Percentiles rank a stretch among this genome's conserved stretches.
phyloP scores from a whole-genome alignment of 1,140 invertebrate species.

The Saccostrea glomerata region DNA sequence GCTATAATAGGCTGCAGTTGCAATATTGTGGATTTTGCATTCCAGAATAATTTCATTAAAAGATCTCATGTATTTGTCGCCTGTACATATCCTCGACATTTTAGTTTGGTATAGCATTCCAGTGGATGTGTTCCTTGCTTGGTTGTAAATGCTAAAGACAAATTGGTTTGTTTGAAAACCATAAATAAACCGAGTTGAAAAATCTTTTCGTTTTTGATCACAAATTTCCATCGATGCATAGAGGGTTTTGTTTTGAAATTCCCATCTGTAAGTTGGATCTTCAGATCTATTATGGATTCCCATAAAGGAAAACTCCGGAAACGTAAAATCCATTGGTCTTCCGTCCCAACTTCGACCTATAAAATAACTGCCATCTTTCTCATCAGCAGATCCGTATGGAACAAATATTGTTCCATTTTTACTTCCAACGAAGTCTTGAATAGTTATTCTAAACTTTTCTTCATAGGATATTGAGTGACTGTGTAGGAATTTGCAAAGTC shows the following conservation, averaged over 20 bases:
- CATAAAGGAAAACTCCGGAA: constrained; percentile 35
- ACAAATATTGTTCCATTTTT: not conserved
- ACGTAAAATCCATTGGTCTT: not conserved
- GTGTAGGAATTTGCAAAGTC: constrained; percentile 16
- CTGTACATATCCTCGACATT: constrained; percentile 45
- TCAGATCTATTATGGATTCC: not conserved
- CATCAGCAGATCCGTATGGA: not conserved
- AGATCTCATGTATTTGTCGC: not conserved
- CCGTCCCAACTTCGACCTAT: constrained; percentile 43
- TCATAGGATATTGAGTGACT: not conserved
- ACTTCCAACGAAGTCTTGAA: constrained; percentile 28
- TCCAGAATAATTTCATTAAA: constrained; percentile 42
- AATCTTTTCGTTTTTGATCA: not conserved
- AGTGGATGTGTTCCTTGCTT: not conserved
- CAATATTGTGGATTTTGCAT: constrained; percentile 17
- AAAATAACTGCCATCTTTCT: not conserved
- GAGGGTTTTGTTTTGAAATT: constrained; percentile 7
- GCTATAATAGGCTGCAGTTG: constrained; percentile 21
- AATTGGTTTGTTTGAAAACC: constrained; percentile 31
- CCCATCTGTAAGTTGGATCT: not conserved
- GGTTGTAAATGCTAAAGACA: constrained; percentile 36
- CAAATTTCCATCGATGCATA: not conserved
- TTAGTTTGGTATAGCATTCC: constrained; percentile 11
- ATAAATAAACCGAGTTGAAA: constrained; percentile 34
- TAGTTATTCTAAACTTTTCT: not conserved